A percentile compares a stretch with the other conserved stretches of the same genome.
Conservation (phyloP, 2,888 invertebrate species). For the Microctonus aethiopoides region DNA sequence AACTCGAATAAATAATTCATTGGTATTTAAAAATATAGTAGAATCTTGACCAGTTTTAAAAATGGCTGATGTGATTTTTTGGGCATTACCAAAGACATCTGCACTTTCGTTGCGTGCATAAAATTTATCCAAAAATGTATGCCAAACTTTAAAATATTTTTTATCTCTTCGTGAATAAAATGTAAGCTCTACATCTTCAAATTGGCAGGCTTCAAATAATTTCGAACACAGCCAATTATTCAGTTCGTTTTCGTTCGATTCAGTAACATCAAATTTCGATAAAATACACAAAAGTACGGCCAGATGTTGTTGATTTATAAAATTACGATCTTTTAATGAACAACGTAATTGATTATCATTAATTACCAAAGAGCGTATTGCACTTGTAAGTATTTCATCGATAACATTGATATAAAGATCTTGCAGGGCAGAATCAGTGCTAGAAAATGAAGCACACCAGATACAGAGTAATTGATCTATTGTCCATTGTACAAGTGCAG, state of each 20-base stretch:
- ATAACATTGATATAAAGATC: constrained; percentile 52
- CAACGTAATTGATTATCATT: constrained; percentile 5
- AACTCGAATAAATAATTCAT: constrained; percentile 53
- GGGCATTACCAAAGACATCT: constrained; percentile 42
- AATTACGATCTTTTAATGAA: constrained; percentile 8
- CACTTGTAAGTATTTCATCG: constrained; percentile 41
- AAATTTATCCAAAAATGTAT: constrained; percentile 48
- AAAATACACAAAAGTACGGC: constrained; percentile 52
- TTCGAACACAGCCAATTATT: constrained; percentile 51
- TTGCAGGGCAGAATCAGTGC: constrained; percentile 50
- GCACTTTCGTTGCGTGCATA: constrained; percentile 41
- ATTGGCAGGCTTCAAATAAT: constrained; percentile 45
- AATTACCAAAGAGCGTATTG: background rate
- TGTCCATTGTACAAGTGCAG: constrained; percentile 58
- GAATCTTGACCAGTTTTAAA: constrained; percentile 42
- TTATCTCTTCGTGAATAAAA: constrained; percentile 54
- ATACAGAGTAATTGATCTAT: constrained; percentile 55
- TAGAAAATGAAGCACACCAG: constrained; percentile 45
- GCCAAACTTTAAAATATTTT: constrained; percentile 55
- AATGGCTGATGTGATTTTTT: constrained; percentile 48
- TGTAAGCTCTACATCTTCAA: constrained; percentile 52
- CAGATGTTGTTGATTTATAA: constrained; percentile 33
- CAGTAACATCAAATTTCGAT: constrained; percentile 54
- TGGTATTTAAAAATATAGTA: constrained; percentile 44
- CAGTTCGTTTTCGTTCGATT: constrained; percentile 49